Evolutionary conservation across 1,140 invertebrate genomes (phyloP).

Genomic region (Drosophila hydei): DNA sequence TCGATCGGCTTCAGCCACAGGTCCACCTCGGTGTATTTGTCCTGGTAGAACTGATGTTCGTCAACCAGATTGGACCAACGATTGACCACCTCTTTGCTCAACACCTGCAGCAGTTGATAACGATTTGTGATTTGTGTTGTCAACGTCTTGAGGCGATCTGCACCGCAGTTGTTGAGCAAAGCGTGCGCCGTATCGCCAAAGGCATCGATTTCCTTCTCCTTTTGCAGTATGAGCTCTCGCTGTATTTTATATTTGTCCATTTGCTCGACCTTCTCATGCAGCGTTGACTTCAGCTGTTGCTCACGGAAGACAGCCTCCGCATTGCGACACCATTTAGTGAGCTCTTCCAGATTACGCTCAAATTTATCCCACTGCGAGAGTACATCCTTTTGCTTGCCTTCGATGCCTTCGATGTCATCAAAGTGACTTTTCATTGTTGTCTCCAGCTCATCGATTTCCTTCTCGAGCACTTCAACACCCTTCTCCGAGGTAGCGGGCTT

Average conservation of each 20-base stretch:
- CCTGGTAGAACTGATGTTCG: conserved; percentile 92
- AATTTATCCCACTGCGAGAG: conserved; percentile 94
- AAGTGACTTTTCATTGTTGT: conserved; percentile 87
- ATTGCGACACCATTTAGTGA: conserved; percentile 93
- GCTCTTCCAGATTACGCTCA: conserved; percentile 90
- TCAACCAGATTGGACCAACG: conserved; percentile 94
- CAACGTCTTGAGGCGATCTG: conserved; percentile 93
- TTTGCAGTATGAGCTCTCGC: conserved; percentile 89
- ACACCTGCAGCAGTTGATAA: conserved; percentile 92
- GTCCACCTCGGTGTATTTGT: conserved; percentile 90
- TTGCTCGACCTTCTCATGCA: conserved; percentile 92
- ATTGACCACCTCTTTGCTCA: conserved; percentile 94
- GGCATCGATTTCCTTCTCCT: conserved; percentile 93
- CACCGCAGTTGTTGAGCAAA: conserved; percentile 92
- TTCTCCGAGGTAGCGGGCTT: conserved; percentile 92
- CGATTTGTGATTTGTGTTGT: conserved; percentile 95
- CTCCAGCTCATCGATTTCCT: conserved; percentile 90
- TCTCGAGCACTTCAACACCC: conserved; percentile 89
- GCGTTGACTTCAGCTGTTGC: conserved; percentile 91
- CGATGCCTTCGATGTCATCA: conserved; percentile 87
- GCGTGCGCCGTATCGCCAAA: conserved; percentile 96
- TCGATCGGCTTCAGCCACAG: conserved; percentile 91
- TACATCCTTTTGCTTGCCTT: conserved; percentile 89
- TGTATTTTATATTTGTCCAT: conserved; percentile 90
- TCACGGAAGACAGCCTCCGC: conserved; percentile 93